Percentiles rank a stretch among this genome's conserved stretches.
Evolutionary conservation across 2,888 invertebrate species (phyloP).

Genomic region (Blastobasis adustella): DNA sequence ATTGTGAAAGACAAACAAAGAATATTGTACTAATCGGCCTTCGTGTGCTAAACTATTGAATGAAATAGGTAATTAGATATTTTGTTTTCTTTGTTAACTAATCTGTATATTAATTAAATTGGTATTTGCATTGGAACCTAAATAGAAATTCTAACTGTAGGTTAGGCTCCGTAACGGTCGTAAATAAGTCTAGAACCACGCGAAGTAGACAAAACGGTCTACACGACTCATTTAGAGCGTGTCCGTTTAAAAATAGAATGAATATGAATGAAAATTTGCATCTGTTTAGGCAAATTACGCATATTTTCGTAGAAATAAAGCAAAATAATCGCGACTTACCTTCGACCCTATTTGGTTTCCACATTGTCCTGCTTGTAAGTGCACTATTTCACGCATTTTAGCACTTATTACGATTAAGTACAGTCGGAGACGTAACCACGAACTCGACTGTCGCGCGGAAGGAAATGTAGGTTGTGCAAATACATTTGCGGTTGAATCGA

Average conservation of each 20-base stretch:
- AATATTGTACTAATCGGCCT: too few species aligned
- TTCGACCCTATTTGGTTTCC: constrained; percentile 95
- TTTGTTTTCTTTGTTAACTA: not conserved
- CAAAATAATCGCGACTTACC: constrained; percentile 60
- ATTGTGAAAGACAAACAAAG: too few species aligned
- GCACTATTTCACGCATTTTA: constrained; percentile 92
- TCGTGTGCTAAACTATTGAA: too few species aligned
- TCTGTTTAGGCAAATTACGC: constrained; percentile 9
- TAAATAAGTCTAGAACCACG: not conserved
- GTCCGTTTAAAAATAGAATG: constrained; percentile 8
- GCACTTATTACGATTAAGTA: constrained; percentile 19
- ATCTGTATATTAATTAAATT: too few species aligned
- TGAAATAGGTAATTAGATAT: not conserved
- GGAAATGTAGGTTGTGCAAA: constrained; percentile 10
- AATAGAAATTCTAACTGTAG: too few species aligned
- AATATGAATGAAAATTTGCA: constrained; percentile 6
- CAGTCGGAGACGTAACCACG: constrained; percentile 14
- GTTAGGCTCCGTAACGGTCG: too few species aligned
- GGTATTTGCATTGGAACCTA: too few species aligned
- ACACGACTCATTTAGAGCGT: constrained; percentile 1
- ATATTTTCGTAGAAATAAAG: constrained; percentile 11
- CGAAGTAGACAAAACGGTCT: not conserved
- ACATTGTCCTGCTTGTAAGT: constrained; percentile 92
- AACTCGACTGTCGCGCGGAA: constrained; percentile 10
- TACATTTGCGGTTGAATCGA: too few species aligned